Evolutionary conservation across 2,113 vertebrate species (phyloP), one percentile per base, ranked within the genome.

Genomic region (Pangasianodon gigas): DNA sequence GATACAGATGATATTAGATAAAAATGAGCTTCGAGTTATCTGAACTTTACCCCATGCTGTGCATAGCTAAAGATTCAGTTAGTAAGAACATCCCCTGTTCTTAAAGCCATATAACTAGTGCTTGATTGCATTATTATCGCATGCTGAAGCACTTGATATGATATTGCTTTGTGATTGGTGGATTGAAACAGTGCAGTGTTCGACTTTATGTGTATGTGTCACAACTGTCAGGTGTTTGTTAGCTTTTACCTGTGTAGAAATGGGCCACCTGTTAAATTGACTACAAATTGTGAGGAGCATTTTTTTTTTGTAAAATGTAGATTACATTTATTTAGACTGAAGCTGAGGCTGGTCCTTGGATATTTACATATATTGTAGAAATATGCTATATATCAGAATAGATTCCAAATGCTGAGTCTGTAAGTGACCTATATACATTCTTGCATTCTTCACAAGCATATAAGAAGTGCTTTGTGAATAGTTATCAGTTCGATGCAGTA

Each of bases 321-420:
- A 84, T 84, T 24, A 51, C 48, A 85, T 86, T 18, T 90, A 46
- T 81, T 69, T 60, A 69, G 89, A 90, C 87, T 92, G 85, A 90
- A 87, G 89, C 87, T 89, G 29, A 90, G 87, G 89, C 89, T 90
- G 91, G 91, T 81, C 90, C 89, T 82, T 88, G 82, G 91, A 85
- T 90, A 67, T 69, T 37, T 51, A 29, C 79, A 37, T 41, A 87
- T 87, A 69, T 80, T 87, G 46, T 84, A 79, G 26, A 87, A 37
- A 88, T 48, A 44, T 71, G 54, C 60, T 88, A 54, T 46, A 90
- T 75, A 87, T 87, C 56, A 91, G 18, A 74, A 86, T 52, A 81
- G 14, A 29, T 52, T 69, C 32, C n/a, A 88, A 69, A 71, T 60
- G 16, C 5, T 77, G 18, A 85, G 71, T 62, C 54, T 89, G 26